These are phyloP conservation scores for Pachydiplax longipennis DNA, from an alignment of 2,888 invertebrate genomes.

Conservation along the genomic window DNA sequence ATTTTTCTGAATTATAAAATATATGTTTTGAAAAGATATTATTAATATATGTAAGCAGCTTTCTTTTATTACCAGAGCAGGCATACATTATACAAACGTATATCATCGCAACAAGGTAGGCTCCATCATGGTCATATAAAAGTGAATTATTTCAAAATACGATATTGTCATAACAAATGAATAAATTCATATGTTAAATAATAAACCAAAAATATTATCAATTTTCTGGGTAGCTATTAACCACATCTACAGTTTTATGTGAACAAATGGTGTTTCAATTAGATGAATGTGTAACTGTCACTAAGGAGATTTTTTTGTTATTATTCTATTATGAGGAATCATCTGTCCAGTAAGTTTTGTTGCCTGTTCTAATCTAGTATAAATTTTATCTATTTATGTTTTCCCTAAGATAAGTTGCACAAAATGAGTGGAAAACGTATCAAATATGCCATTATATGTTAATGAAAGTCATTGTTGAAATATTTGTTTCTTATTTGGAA, in stretches of 20 bases:
- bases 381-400: conserved; percentile 27
- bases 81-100: too few relatives aligned
- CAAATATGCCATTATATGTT: conserved; percentile 28
- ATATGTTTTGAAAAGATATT: too few relatives aligned
- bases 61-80: too few relatives aligned
- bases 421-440: conserved; percentile 13
- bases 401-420: conserved; percentile 34
- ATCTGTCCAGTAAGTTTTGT: conserved; percentile 16
- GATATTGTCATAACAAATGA: not conserved
- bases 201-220: not conserved
- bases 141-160: conserved; percentile 3
- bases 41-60: too few relatives aligned
- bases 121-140: not conserved
- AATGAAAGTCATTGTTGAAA: conserved; percentile 33
- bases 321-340: conserved; percentile 17
- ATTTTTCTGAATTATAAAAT: too few relatives aligned
- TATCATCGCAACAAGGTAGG: not conserved
- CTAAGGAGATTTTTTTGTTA: conserved; percentile 34
- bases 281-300: conserved; percentile 24
- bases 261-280: conserved; percentile 21
- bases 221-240: conserved; percentile 19
- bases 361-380: conserved; percentile 2
- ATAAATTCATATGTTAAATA: not conserved
- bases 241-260: conserved; percentile 21
- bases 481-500: not conserved